Percentiles rank a stretch among this genome's conserved stretches.
Evolutionary conservation across 2,113 vertebrate genomes (phyloP).

Genomic region (Percina caprodes): DNA sequence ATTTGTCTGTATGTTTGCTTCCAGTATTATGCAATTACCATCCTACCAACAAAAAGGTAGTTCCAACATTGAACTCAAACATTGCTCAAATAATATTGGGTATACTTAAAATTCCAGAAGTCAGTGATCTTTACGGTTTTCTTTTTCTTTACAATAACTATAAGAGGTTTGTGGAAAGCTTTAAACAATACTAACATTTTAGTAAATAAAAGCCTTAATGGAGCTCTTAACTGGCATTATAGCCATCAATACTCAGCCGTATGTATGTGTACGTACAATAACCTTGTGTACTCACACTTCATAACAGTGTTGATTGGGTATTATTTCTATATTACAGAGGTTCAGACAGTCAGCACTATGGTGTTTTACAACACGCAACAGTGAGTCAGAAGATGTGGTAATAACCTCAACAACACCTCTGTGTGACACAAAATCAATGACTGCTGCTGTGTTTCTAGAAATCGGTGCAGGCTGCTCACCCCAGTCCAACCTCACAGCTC

Average conservation of each 20-base stretch:
- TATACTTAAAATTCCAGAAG: neutral
- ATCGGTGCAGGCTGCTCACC: neutral
- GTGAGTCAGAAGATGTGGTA: slow-evolving; percentile 21
- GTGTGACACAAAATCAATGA: slow-evolving; percentile 63
- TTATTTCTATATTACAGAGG: slow-evolving; percentile 21
- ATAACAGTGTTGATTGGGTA: slow-evolving; percentile 24
- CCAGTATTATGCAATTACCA: neutral
- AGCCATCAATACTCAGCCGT: slow-evolving; percentile 41
- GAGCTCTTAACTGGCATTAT: slow-evolving; percentile 20
- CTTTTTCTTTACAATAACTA: neutral
- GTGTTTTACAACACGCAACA: slow-evolving; percentile 20
- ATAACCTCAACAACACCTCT: slow-evolving; percentile 42
- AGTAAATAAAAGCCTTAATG: slow-evolving; percentile 15
- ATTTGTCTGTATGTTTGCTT: neutral
- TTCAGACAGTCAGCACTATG: slow-evolving; percentile 22
- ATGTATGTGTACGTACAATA: slow-evolving; percentile 7
- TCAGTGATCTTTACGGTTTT: neutral
- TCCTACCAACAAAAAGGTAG: neutral
- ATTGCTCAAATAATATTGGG: neutral
- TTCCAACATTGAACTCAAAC: neutral
- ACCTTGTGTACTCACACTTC: neutral
- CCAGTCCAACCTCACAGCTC: slow-evolving; percentile 12
- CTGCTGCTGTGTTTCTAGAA: slow-evolving; percentile 29
- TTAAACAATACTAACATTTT: slow-evolving; percentile 1
- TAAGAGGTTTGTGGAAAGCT: neutral